Evolutionary conservation across 2,888 invertebrate genomes (phyloP).

Genomic region (Eudasyphora cyanicolor): DNA sequence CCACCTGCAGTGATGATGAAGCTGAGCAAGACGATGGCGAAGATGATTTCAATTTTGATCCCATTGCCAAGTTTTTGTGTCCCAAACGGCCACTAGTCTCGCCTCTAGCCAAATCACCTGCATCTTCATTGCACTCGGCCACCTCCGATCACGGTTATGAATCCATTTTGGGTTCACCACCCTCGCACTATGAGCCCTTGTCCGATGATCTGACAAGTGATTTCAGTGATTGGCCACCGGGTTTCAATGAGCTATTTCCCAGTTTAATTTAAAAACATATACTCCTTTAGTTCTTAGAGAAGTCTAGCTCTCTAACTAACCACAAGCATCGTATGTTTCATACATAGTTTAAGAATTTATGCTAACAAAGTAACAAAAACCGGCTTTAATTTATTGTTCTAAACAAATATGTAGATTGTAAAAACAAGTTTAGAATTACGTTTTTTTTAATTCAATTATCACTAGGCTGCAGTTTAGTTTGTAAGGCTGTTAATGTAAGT

Average conservation of each 20-base stretch:
- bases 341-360: slow-evolving; percentile 34
- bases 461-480: slow-evolving; percentile 35
- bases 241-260: slow-evolving; percentile 89
- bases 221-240: slow-evolving; percentile 78
- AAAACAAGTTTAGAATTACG: slow-evolving; percentile 2
- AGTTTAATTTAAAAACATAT: slow-evolving; percentile 82
- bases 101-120: slow-evolving; percentile 75
- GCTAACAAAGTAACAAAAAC: slow-evolving; percentile 12
- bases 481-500: slow-evolving; percentile 50
- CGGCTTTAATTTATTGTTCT: slow-evolving; percentile 58
- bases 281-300: slow-evolving; percentile 6
- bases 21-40: slow-evolving; percentile 68
- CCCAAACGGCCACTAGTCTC: slow-evolving; percentile 73
- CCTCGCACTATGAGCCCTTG: slow-evolving; percentile 69
- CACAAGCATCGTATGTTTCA: slow-evolving; percentile 40
- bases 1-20: slow-evolving; percentile 72
- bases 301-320: slow-evolving; percentile 25
- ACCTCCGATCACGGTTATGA: slow-evolving; percentile 85
- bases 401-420: slow-evolving; percentile 14
- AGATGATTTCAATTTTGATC: slow-evolving; percentile 73
- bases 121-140: slow-evolving; percentile 74
- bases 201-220: slow-evolving; percentile 85
- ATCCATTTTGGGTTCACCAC: slow-evolving; percentile 82
- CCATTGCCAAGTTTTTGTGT: slow-evolving; percentile 74
- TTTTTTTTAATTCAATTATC: not conserved